Evolutionary conservation across 1,140 invertebrate species (phyloP).

Genomic region (Propsilocerus akamusi): DNA sequence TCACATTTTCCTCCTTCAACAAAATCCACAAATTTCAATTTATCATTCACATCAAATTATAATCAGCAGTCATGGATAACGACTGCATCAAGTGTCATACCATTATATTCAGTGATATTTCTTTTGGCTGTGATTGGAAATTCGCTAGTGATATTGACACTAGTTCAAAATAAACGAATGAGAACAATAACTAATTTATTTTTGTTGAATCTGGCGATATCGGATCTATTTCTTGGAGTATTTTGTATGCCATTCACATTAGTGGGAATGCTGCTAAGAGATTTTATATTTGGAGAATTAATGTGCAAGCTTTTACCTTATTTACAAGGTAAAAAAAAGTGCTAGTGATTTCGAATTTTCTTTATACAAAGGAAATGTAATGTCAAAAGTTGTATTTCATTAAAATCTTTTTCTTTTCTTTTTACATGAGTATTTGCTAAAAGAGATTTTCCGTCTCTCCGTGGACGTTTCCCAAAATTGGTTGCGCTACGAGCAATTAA

Average conservation of each 20-base stretch:
- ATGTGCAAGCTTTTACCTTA: conserved; percentile 74
- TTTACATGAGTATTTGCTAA: too few relatives aligned
- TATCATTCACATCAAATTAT: not conserved
- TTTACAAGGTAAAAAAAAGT: conserved; percentile 73
- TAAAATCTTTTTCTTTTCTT: conserved; percentile 6
- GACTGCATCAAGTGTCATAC: conserved; percentile 23
- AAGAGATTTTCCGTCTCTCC: too few relatives aligned
- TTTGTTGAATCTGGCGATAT: conserved; percentile 66
- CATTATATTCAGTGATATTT: conserved; percentile 59
- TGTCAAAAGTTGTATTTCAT: conserved; percentile 8
- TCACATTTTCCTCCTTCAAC: not conserved
- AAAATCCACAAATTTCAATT: not conserved
- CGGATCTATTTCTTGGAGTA: conserved; percentile 64
- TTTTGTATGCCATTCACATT: conserved; percentile 16
- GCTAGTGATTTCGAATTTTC: conserved; percentile 2
- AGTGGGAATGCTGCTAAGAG: conserved; percentile 17
- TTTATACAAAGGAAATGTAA: conserved; percentile 7
- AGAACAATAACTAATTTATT: conserved; percentile 77
- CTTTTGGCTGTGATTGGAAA: conserved; percentile 62
- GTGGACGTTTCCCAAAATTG: too few relatives aligned
- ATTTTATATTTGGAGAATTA: conserved; percentile 64
- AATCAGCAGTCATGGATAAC: conserved; percentile 1
- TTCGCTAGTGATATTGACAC: conserved; percentile 55
- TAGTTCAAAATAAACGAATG: conserved; percentile 68
- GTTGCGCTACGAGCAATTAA: too few relatives aligned